These are phyloP conservation scores for Amia ocellicauda DNA, from an alignment of 2,113 vertebrate genomes.

Conservation along the genomic window DNA sequence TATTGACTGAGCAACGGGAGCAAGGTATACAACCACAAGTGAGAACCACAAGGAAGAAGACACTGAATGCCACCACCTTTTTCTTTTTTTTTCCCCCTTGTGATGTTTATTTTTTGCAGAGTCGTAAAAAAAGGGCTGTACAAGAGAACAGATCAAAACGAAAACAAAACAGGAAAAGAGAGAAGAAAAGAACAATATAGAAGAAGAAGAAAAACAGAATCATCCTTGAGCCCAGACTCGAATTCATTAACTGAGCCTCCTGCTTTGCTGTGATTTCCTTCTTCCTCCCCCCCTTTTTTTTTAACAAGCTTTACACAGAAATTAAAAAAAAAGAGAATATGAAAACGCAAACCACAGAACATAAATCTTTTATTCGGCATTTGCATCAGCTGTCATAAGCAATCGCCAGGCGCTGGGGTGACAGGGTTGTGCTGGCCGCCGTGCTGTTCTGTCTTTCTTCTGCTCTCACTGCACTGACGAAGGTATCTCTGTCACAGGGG, in stretches of 20 bases:
- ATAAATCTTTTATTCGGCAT: slow-evolving; percentile 38
- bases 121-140: too few relatives aligned
- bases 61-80: too few relatives aligned
- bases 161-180: background rate
- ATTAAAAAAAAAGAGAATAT: slow-evolving; percentile 39
- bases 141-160: too few relatives aligned
- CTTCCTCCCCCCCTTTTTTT: too few relatives aligned
- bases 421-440: slow-evolving; percentile 1
- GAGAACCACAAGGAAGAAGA: too few relatives aligned
- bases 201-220: background rate
- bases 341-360: slow-evolving; percentile 18
- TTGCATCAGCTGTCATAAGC: slow-evolving; percentile 37
- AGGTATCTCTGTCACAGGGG: slow-evolving; percentile 13
- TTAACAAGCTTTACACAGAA: background rate
- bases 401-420: slow-evolving; percentile 26
- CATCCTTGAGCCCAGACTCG: background rate
- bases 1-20: too few relatives aligned
- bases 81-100: too few relatives aligned
- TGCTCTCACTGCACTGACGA: background rate
- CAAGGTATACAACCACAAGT: too few relatives aligned
- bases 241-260: slow-evolving; percentile 3
- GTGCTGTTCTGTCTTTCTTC: slow-evolving; percentile 1
- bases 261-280: background rate
- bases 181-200: background rate
- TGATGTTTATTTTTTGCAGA: too few relatives aligned